Evolutionary conservation across 2,888 invertebrate genomes (phyloP), one percentile per base, ranked within the genome.

Genomic region (Drosophila putrida): DNA sequence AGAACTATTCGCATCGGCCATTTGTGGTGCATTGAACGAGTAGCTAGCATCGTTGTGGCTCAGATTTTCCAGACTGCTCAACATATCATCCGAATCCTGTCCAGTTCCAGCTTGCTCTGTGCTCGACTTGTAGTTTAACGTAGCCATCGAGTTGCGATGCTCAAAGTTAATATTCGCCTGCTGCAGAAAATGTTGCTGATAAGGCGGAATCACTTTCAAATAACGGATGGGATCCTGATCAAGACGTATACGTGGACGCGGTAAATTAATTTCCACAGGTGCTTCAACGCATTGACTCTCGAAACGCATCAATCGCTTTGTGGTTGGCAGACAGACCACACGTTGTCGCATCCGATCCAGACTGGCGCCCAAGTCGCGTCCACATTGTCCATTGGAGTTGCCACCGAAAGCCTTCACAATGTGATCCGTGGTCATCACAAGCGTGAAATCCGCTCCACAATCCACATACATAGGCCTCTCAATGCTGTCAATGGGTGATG

Each of bases 311-410:
- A 93, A 51, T 5, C 93, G 89, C 64, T 93, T 93, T 0, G 93
- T 92, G 13, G 92, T 90, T 4, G 92, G 93, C 54, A 93, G 68
- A 41, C 92, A 90, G 5, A 93, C 92, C 2, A 93, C 90, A 25
- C 92, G 91, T 60, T 90, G 90, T n/a, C 91, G 91, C 78, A 80
- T 85, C 53, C 92, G 91, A 44, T 92, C 92, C 39, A 91, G 71
- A 13, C 88, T 85, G 11, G 91, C 82, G 11, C 90, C 91, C 64
- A 91, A 79, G 59, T 93, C 93, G 1, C 92, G 89, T 4, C 92
- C 93, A 59, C 93, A 93, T 84, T 92, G 93, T 8, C 93, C 93
- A 73, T 92, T 92, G 0, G 92, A 90, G 66, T 93, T 93, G 36
- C 93, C 93, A 4, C 93, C 93, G 68, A 93, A 93, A 6, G 93